Evolutionary conservation across 2,113 vertebrate species (phyloP).

Genomic region (Aythya baeri): DNA sequence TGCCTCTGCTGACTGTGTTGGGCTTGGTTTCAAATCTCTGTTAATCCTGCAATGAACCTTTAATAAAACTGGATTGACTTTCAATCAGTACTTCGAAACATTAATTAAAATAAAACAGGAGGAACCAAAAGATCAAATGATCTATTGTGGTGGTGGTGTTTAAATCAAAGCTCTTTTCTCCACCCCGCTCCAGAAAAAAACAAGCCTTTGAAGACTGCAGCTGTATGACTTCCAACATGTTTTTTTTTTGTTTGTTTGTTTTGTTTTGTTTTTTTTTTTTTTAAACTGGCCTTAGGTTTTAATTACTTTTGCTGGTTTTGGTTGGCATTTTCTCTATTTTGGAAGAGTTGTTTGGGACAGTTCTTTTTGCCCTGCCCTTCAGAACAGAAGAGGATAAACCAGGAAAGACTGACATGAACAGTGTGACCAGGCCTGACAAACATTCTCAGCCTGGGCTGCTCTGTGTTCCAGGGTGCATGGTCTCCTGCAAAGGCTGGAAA

Average conservation of each 20-base stretch:
- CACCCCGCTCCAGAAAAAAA: conserved; percentile 3
- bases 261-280: conserved; percentile 3
- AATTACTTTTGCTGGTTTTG: conserved; percentile 44
- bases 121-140: conserved; percentile 66
- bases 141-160: conserved; percentile 37
- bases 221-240: conserved; percentile 29
- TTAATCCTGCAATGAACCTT: conserved; percentile 78
- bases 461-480: neutral
- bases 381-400: conserved; percentile 1
- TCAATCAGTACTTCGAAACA: conserved; percentile 65
- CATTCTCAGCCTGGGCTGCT: neutral
- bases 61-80: conserved; percentile 71
- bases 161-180: conserved; percentile 25
- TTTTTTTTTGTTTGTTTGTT: neutral
- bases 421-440: neutral
- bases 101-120: conserved; percentile 72
- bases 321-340: conserved; percentile 28
- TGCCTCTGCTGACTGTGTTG: conserved; percentile 67
- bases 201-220: conserved; percentile 45
- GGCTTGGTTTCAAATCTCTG: conserved; percentile 74
- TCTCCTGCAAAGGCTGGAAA: conserved; percentile 30
- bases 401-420: neutral
- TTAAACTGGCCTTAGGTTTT: conserved; percentile 32
- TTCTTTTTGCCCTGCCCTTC: neutral
- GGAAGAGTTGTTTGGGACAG: neutral